phyloP scores from a whole-genome alignment of 2,888 invertebrate genomes.

The Ligdia adustata region DNA sequence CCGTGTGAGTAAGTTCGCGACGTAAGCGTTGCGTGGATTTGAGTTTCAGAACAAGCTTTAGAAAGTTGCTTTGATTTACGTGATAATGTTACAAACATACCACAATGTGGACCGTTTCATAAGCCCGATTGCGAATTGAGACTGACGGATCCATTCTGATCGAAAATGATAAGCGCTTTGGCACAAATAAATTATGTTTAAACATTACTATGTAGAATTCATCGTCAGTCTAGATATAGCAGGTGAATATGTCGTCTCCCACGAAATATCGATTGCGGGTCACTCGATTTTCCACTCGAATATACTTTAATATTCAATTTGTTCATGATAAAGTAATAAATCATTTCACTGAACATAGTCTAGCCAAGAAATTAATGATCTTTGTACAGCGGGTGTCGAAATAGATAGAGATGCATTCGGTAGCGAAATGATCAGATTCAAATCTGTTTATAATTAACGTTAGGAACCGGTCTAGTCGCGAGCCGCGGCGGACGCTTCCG shows the following conservation, averaged over 20 bases:
- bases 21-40: slow-evolving; percentile 57
- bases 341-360: slow-evolving; percentile 63
- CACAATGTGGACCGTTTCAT: slow-evolving; percentile 45
- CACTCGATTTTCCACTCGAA: slow-evolving; percentile 33
- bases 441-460: slow-evolving; percentile 77
- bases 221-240: slow-evolving; percentile 8
- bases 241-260: slow-evolving; percentile 21
- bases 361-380: slow-evolving; percentile 72
- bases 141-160: slow-evolving; percentile 67
- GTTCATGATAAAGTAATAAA: slow-evolving; percentile 59
- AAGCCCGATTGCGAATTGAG: slow-evolving; percentile 54
- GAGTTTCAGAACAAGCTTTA: slow-evolving; percentile 49
- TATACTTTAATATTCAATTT: slow-evolving; percentile 55
- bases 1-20: slow-evolving; percentile 53
- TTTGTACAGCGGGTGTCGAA: slow-evolving; percentile 60
- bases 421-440: slow-evolving; percentile 76
- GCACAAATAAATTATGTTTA: slow-evolving; percentile 50
- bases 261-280: slow-evolving; percentile 20
- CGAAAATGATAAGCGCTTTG: slow-evolving; percentile 47
- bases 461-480: slow-evolving; percentile 62
- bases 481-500: slow-evolving; percentile 65
- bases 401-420: slow-evolving; percentile 63
- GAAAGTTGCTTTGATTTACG: slow-evolving; percentile 50
- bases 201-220: slow-evolving; percentile 24
- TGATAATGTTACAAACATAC: slow-evolving; percentile 48